These are phyloP conservation scores for Eupithecia exiguata DNA, from an alignment of 2,888 invertebrate genomes.

Conservation along the genomic window DNA sequence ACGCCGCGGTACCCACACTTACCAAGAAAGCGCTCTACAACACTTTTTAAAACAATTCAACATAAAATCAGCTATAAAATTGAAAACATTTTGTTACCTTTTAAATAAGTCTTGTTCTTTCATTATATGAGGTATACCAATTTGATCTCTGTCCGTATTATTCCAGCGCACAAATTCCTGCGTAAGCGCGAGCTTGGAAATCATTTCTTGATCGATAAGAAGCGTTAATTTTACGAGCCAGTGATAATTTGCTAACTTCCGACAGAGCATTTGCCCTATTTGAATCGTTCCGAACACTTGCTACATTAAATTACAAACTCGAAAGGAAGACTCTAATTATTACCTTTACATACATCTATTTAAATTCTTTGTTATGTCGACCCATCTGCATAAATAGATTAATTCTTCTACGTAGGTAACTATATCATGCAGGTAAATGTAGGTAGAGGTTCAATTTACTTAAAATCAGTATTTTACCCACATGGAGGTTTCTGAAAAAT, in stretches of 20 bases:
- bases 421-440: neutral
- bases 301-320: conserved; percentile 74
- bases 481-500: conserved; percentile 30
- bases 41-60: conserved; percentile 80
- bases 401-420: neutral
- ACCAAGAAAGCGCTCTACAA: conserved; percentile 68
- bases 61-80: conserved; percentile 84
- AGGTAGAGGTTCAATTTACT: neutral
- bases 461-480: neutral
- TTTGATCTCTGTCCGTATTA: conserved; percentile 65
- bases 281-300: conserved; percentile 78
- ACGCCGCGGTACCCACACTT: conserved; percentile 61
- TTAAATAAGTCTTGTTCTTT: conserved; percentile 78
- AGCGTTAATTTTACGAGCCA: conserved; percentile 84
- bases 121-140: conserved; percentile 55
- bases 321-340: conserved; percentile 66
- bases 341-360: conserved; percentile 44
- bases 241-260: conserved; percentile 84
- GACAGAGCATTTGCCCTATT: conserved; percentile 79
- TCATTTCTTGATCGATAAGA: conserved; percentile 82
- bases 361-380: conserved; percentile 20
- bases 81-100: conserved; percentile 84
- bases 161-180: conserved; percentile 64
- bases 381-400: neutral
- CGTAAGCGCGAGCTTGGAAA: conserved; percentile 61